Percentiles rank a stretch among this genome's conserved stretches.
phyloP scores from a whole-genome alignment of 2,113 vertebrate species.

The Cyanistes caeruleus region DNA sequence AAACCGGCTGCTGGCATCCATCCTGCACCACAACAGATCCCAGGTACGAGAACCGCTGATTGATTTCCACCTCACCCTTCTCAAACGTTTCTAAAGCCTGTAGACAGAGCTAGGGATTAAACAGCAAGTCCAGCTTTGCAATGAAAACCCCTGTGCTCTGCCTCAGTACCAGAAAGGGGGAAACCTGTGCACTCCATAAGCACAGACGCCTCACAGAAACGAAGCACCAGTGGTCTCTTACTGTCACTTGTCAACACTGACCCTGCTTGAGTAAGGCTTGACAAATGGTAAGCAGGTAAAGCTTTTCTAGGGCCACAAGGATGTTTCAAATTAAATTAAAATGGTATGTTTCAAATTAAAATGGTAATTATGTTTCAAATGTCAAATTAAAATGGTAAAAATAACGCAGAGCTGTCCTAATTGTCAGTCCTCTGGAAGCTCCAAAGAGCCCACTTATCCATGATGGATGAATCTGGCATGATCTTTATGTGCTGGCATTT shows the following conservation, averaged over 20 bases:
- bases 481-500: not conserved
- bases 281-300: not conserved
- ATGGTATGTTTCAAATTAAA: no score
- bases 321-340: not conserved
- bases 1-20: conserved; percentile 82
- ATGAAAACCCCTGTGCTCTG: not conserved
- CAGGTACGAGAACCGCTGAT: conserved; percentile 53
- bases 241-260: not conserved
- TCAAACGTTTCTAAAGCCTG: not conserved
- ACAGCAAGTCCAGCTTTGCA: not conserved
- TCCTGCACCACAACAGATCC: conserved; percentile 84
- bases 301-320: not conserved
- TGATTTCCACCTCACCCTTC: not conserved
- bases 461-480: not conserved
- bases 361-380: no score
- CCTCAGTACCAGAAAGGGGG: not conserved
- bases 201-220: not conserved
- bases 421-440: not conserved
- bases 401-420: not conserved
- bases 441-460: not conserved
- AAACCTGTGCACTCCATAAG: not conserved
- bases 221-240: fast-evolving
- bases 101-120: not conserved
- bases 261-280: not conserved
- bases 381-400: not conserved